These are phyloP conservation scores for Conus canariensis DNA, from an alignment of 2,888 invertebrate species.

Conservation along the genomic window DNA sequence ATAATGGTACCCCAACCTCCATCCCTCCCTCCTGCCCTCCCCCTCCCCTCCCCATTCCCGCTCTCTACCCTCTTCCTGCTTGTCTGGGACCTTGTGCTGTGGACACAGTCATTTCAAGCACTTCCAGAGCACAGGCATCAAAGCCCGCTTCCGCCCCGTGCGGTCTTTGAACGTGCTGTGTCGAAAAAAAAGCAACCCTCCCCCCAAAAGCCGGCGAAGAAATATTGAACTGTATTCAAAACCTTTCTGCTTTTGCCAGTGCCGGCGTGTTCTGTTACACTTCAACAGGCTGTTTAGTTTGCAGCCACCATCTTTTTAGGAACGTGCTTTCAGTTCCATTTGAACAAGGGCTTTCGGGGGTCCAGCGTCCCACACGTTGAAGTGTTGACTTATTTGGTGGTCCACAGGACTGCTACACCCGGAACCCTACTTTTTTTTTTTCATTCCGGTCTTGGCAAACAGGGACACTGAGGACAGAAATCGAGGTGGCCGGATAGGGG, in stretches of 20 bases:
- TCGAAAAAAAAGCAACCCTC: not conserved
- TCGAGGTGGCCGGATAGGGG: not conserved
- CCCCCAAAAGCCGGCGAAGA: not conserved
- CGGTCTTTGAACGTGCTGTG: not conserved
- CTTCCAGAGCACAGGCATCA: not conserved
- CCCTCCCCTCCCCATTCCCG: too few relatives aligned
- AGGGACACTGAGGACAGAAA: not conserved
- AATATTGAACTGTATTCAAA: constrained; percentile 14
- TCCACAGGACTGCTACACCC: not conserved
- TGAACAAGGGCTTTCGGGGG: constrained; percentile 3
- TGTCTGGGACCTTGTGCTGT: too few relatives aligned
- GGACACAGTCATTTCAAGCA: not conserved
- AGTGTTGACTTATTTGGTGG: constrained; percentile 19
- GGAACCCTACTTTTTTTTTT: not conserved
- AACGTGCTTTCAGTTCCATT: not conserved
- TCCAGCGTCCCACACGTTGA: not conserved
- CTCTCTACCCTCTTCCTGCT: too few relatives aligned
- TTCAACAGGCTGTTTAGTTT: not conserved
- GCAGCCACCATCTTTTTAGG: not conserved
- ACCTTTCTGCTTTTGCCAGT: not conserved
- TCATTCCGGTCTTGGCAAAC: not conserved
- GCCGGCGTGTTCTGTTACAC: not conserved
- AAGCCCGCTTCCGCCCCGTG: not conserved
- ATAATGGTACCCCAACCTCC: too few relatives aligned
- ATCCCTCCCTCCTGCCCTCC: too few relatives aligned